These are phyloP conservation scores for Puma concolor DNA, from an alignment of 2,113 vertebrate species.

Conservation along the genomic window DNA sequence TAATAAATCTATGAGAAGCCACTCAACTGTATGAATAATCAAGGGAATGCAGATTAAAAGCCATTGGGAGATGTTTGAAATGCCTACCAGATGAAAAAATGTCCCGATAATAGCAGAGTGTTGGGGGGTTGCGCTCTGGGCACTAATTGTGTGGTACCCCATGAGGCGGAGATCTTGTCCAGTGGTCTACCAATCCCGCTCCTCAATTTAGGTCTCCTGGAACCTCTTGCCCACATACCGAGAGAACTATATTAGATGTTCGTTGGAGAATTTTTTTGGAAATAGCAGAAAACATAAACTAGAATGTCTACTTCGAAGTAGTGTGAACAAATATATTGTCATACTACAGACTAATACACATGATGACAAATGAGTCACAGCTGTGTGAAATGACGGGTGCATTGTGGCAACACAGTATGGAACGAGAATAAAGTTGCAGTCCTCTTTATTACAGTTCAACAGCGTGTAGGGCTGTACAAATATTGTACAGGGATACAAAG, in stretches of 20 bases:
- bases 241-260: not conserved
- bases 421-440: not conserved
- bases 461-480: fast-evolving
- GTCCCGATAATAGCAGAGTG: not conserved
- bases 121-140: no score
- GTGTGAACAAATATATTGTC: not conserved
- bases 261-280: not conserved
- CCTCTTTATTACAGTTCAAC: no score
- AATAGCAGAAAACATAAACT: not conserved
- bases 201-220: not conserved
- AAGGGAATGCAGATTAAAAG: not conserved
- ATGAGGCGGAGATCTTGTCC: not conserved
- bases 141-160: not conserved
- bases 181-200: not conserved
- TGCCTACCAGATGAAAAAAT: not conserved
- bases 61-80: not conserved
- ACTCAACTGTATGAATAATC: no score
- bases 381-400: fast-evolving
- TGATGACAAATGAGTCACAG: no score
- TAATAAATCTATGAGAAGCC: not conserved
- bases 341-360: no score
- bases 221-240: no score
- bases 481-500: not conserved
- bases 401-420: not conserved
- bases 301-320: not conserved